phyloP scores from a whole-genome alignment of 2,797 vertebrate species.

The Sylvilagus floridanus region DNA sequence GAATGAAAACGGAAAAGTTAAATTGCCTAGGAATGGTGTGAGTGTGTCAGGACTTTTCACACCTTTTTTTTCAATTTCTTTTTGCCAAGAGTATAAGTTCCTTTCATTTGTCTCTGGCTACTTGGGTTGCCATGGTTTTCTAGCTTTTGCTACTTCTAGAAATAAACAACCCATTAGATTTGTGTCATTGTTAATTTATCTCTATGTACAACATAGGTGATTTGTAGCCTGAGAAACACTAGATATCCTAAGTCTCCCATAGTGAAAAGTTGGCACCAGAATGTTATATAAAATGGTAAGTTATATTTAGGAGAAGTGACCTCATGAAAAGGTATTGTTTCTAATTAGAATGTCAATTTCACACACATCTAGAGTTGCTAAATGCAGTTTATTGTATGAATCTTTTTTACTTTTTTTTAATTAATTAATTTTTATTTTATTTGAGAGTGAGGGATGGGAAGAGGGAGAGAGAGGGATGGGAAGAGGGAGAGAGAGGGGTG shows the following conservation, averaged over 20 bases:
- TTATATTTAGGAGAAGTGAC: not conserved
- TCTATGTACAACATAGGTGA: conserved; percentile 57
- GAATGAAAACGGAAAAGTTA: conserved; percentile 78
- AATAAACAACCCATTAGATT: conserved; percentile 76
- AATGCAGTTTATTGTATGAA: not conserved
- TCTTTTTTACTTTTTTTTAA: not conserved
- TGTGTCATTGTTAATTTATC: conserved; percentile 75
- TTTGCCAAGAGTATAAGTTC: conserved; percentile 77
- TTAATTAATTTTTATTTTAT: no score
- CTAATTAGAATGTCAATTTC: not conserved
- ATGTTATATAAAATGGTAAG: not conserved
- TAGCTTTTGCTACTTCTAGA: conserved; percentile 69
- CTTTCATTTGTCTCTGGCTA: conserved; percentile 75
- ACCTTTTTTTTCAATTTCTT: conserved; percentile 60
- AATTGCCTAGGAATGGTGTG: conserved; percentile 63
- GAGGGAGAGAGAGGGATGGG: no score
- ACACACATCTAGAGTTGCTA: not conserved
- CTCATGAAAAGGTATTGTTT: conserved; percentile 21
- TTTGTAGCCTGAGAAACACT: conserved; percentile 71
- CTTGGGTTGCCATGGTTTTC: conserved; percentile 77
- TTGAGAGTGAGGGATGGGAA: no score
- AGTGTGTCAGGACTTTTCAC: conserved; percentile 73
- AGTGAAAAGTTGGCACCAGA: not conserved
- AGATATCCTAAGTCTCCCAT: not conserved
- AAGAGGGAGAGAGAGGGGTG: no score